Evolutionary conservation across 2,888 invertebrate genomes (phyloP).

Genomic region (Monopis laevigella): DNA sequence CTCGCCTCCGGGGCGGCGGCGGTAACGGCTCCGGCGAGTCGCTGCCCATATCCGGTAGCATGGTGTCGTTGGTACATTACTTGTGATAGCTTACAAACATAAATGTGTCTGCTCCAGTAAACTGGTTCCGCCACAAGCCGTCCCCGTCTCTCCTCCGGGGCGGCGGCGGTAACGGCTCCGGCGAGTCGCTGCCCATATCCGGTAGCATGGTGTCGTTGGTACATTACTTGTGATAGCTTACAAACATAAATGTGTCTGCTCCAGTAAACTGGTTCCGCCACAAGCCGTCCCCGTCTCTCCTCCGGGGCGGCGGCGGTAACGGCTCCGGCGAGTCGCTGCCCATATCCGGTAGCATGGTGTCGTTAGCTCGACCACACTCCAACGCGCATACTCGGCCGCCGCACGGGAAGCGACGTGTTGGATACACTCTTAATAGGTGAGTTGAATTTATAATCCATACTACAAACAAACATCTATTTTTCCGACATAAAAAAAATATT

Average conservation of each 20-base stretch:
- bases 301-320: conserved; percentile 61
- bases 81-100: too few relatives aligned
- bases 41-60: conserved; percentile 63
- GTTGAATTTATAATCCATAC: too few relatives aligned
- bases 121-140: conserved; percentile 71
- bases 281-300: conserved; percentile 55
- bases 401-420: conserved; percentile 47
- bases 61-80: conserved; percentile 66
- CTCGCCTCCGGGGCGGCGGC: conserved; percentile 57
- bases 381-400: conserved; percentile 33
- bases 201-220: conserved; percentile 67
- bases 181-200: conserved; percentile 59
- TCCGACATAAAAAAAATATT: too few relatives aligned
- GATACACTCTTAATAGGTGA: conserved; percentile 51
- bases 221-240: too few relatives aligned
- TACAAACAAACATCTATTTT: too few relatives aligned
- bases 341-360: conserved; percentile 67
- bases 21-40: conserved; percentile 62
- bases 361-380: conserved; percentile 59
- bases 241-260: too few relatives aligned
- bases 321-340: conserved; percentile 58
- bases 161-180: conserved; percentile 60
- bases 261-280: conserved; percentile 72
- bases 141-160: conserved; percentile 55
- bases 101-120: conserved; percentile 52